A percentile compares a stretch with the other conserved stretches of the same genome.
Evolutionary conservation across 2,797 vertebrate species (phyloP).

Genomic region (Lindbergichthys nudifrons): DNA sequence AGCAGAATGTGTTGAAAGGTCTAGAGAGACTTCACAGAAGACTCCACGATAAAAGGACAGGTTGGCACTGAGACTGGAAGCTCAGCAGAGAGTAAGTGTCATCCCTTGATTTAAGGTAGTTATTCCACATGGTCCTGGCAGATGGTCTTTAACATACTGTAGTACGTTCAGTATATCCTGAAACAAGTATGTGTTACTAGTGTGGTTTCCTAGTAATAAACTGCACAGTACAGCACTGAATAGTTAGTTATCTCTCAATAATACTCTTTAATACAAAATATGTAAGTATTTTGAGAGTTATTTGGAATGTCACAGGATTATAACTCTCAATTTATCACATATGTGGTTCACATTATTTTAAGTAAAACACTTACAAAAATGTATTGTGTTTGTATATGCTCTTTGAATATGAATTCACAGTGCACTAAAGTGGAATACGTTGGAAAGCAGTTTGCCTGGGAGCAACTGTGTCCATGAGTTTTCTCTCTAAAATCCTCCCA

Average conservation of each 20-base stretch:
- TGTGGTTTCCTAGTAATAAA: not conserved
- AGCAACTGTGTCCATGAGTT: not conserved
- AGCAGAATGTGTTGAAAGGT: not conserved
- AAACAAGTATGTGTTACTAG: not conserved
- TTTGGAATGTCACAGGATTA: not conserved
- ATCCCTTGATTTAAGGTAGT: not conserved
- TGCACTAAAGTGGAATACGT: not conserved
- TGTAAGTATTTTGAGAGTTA: not conserved
- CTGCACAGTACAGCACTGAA: no score
- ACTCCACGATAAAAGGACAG: not conserved
- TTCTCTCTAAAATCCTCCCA: constrained; percentile 4
- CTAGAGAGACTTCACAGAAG: not conserved
- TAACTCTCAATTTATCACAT: not conserved
- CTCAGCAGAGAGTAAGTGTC: constrained; percentile 17
- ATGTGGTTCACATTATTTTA: not conserved
- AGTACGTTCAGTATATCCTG: not conserved
- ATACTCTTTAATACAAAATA: not conserved
- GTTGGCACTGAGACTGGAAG: not conserved
- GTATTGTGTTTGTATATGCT: not conserved
- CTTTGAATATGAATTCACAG: not conserved
- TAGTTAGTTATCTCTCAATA: not conserved
- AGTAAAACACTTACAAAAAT: not conserved
- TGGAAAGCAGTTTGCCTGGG: not conserved
- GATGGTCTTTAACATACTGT: not conserved
- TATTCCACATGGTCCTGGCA: not conserved